Evolutionary conservation across 2,888 invertebrate species (phyloP).

Genomic region (Drosophila acutilabella): DNA sequence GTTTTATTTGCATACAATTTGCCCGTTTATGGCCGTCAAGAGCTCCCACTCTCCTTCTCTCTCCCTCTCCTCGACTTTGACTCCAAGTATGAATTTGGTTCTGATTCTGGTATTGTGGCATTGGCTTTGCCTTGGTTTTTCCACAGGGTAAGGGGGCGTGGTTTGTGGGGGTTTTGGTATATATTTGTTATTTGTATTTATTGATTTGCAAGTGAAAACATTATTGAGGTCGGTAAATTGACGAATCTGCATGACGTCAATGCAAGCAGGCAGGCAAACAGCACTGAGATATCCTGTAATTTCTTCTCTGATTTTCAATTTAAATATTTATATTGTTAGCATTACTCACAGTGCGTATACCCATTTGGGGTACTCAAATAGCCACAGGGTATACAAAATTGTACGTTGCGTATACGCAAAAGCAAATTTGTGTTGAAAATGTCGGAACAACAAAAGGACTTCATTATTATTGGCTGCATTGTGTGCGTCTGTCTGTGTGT

Average conservation of each 20-base stretch:
- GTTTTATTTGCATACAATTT: constrained; percentile 78
- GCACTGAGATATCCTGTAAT: constrained; percentile 13
- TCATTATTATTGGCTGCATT: constrained; percentile 76
- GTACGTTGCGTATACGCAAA: constrained; percentile 63
- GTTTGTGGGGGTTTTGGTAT: constrained; percentile 12
- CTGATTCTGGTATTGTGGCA: constrained; percentile 9
- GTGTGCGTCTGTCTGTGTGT: constrained; percentile 24
- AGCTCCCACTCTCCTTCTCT: constrained; percentile 11
- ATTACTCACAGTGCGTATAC: background rate
- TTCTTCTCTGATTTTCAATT: background rate
- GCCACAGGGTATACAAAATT: constrained; percentile 27
- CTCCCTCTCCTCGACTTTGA: background rate
- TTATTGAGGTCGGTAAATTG: constrained; percentile 70
- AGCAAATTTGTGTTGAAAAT: constrained; percentile 66
- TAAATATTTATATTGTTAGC: background rate
- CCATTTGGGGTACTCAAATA: background rate
- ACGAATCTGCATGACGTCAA: constrained; percentile 28
- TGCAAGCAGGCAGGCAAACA: background rate
- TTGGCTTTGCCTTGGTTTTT: constrained; percentile 10
- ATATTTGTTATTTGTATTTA: constrained; percentile 77
- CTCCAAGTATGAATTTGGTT: background rate
- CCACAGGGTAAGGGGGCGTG: background rate
- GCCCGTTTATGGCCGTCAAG: constrained; percentile 65
- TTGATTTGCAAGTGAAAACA: constrained; percentile 78
- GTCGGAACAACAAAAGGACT: constrained; percentile 75